A percentile compares a stretch with the other conserved stretches of the same genome.
Evolutionary conservation across 2,888 invertebrate species (phyloP).

Genomic region (Poecilus cupreus): DNA sequence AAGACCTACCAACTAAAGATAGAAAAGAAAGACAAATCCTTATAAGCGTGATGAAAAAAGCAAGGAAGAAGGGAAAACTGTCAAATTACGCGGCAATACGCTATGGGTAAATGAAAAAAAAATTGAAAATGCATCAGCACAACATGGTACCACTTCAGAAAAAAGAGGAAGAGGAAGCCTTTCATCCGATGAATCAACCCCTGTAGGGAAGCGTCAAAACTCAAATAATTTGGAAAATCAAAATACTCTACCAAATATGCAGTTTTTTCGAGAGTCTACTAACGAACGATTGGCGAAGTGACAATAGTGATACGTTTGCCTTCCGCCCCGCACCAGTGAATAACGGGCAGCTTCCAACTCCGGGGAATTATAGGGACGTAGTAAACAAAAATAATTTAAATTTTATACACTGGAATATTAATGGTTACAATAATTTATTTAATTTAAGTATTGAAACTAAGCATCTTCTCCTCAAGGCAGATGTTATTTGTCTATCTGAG

Average conservation of each 20-base stretch:
- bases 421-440: not conserved
- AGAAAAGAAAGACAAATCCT: not conserved
- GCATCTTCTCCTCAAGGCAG: not conserved
- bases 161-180: not conserved
- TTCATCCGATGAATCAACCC: not conserved
- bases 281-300: too few relatives aligned
- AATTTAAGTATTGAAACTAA: not conserved
- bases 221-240: too few relatives aligned
- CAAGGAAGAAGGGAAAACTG: not conserved
- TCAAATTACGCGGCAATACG: too few relatives aligned
- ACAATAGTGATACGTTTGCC: too few relatives aligned
- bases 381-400: not conserved
- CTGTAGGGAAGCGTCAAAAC: not conserved
- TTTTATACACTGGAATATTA: not conserved
- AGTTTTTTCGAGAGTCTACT: too few relatives aligned
- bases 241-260: too few relatives aligned
- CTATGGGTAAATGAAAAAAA: not conserved
- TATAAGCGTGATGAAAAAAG: not conserved
- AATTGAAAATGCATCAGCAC: not conserved
- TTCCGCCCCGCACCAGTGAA: not conserved
- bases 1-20: too few relatives aligned
- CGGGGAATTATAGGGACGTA: too few relatives aligned
- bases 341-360: not conserved
- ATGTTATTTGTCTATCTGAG: not conserved
- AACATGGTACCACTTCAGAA: not conserved